Percentiles rank a stretch among this genome's conserved stretches.
These are phyloP conservation scores for Malacoraja senta DNA, from an alignment of 2,797 vertebrate species.

Conservation along the genomic window DNA sequence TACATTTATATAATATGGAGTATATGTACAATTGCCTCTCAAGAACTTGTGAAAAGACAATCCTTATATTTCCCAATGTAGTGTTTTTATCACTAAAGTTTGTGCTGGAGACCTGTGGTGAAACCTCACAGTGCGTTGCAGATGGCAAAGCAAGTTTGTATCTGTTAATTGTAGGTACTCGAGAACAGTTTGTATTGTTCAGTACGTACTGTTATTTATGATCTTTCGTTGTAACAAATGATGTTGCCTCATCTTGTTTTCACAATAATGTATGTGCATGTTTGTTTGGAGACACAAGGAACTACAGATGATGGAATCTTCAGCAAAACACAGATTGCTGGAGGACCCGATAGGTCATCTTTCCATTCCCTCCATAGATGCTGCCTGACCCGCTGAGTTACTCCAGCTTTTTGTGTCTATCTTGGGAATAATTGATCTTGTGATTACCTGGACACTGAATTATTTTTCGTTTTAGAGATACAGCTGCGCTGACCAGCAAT, in stretches of 20 bases:
- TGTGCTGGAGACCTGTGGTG: neutral
- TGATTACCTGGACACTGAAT: too few relatives aligned
- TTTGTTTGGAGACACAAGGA: neutral
- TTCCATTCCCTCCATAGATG: too few relatives aligned
- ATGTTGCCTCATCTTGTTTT: neutral
- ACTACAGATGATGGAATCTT: too few relatives aligned
- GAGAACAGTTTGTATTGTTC: neutral
- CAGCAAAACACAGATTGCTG: too few relatives aligned
- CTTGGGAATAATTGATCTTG: too few relatives aligned
- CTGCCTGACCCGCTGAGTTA: too few relatives aligned
- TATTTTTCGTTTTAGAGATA: too few relatives aligned
- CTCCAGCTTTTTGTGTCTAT: too few relatives aligned
- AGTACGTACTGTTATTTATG: slow-evolving; percentile 22
- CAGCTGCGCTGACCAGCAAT: too few relatives aligned
- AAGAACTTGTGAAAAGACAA: too few relatives aligned
- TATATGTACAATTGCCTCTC: neutral
- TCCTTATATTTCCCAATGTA: neutral
- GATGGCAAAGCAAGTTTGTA: neutral
- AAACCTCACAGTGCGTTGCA: neutral
- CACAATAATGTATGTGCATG: neutral
- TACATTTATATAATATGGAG: neutral
- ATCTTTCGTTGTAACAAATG: slow-evolving; percentile 15
- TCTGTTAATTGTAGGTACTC: neutral
- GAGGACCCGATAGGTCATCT: too few relatives aligned
- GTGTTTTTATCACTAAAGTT: neutral